phyloP scores from a whole-genome alignment of 2,113 vertebrate species.

The Sinocyclocheilus rhinocerous region DNA sequence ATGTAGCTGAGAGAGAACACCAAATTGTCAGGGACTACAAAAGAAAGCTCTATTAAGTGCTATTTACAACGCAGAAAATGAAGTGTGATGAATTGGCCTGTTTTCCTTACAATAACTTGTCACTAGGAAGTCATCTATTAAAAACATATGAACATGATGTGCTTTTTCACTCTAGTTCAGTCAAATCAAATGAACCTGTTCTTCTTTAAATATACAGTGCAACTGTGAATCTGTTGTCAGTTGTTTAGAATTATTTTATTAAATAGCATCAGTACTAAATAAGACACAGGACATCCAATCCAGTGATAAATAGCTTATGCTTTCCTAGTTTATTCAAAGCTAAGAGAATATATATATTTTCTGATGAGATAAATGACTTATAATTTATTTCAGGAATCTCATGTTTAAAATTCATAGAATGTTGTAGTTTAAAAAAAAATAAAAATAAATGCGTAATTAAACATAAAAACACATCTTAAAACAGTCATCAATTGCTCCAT shows the following conservation, averaged over 20 bases:
- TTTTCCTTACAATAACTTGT: not conserved
- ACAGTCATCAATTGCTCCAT: conserved; percentile 60
- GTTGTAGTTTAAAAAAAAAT: too few species aligned
- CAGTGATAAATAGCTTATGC: conserved; percentile 71
- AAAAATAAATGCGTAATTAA: too few species aligned
- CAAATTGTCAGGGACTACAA: conserved; percentile 1
- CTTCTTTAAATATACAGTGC: conserved; percentile 18
- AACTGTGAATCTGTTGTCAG: not conserved
- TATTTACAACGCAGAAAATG: conserved; percentile 4
- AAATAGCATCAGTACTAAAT: conserved; percentile 14
- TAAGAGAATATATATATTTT: conserved; percentile 20
- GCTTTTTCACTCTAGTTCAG: not conserved
- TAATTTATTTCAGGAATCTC: conserved; percentile 51
- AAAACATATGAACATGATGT: too few species aligned
- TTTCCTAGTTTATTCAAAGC: conserved; percentile 47
- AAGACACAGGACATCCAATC: conserved; percentile 84
- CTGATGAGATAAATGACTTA: conserved; percentile 22
- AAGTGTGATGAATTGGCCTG: not conserved
- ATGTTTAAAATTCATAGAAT: conserved; percentile 27
- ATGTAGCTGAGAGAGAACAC: not conserved
- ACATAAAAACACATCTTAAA: not conserved
- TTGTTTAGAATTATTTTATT: not conserved
- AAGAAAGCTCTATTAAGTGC: not conserved
- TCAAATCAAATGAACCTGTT: not conserved
- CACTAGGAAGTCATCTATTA: not conserved